Conservation (phyloP, 30 jellyfish, hydroid and myxozoan genomes). For the Calvadosia cruxmelitensis region DNA sequence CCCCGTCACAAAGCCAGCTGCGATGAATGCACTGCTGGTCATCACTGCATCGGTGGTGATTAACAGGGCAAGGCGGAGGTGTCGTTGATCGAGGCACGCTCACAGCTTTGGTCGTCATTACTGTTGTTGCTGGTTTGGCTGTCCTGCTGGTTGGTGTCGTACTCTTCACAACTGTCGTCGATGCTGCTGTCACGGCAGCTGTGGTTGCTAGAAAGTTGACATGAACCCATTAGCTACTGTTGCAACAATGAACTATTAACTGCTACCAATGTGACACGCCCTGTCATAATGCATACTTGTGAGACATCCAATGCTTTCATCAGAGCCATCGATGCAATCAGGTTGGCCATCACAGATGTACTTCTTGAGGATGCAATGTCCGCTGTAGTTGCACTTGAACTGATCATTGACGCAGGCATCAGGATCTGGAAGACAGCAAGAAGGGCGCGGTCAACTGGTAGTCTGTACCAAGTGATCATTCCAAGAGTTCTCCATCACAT, state of each 20-base stretch:
- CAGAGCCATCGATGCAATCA: conserved; percentile 86
- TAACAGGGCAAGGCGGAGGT: conserved; percentile 22
- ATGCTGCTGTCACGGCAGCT: not conserved
- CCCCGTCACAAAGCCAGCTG: conserved; percentile 61
- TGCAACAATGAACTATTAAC: too few species aligned
- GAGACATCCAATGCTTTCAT: conserved; percentile 23
- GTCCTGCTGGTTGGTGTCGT: conserved; percentile 8
- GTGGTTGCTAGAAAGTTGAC: conserved; percentile 1
- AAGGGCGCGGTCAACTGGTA: too few species aligned
- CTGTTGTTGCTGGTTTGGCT: conserved; percentile 9
- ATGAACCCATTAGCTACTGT: too few species aligned
- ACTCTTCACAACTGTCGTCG: not conserved
- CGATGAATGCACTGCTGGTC: conserved; percentile 36
- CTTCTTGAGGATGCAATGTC: conserved; percentile 47
- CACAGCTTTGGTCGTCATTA: conserved; percentile 19
- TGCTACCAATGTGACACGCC: too few species aligned
- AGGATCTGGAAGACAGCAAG: conserved; percentile 21
- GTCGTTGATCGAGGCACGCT: conserved; percentile 21
- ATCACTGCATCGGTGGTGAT: not conserved
- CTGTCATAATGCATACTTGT: not conserved
- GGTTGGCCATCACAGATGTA: conserved; percentile 65
- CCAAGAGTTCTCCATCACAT: too few species aligned
- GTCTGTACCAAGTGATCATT: too few species aligned
- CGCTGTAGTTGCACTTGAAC: conserved; percentile 64
- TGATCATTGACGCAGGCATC: conserved; percentile 27